Evolutionary conservation across 1,140 invertebrate species (phyloP).

Genomic region (Bombus soroeensis): DNA sequence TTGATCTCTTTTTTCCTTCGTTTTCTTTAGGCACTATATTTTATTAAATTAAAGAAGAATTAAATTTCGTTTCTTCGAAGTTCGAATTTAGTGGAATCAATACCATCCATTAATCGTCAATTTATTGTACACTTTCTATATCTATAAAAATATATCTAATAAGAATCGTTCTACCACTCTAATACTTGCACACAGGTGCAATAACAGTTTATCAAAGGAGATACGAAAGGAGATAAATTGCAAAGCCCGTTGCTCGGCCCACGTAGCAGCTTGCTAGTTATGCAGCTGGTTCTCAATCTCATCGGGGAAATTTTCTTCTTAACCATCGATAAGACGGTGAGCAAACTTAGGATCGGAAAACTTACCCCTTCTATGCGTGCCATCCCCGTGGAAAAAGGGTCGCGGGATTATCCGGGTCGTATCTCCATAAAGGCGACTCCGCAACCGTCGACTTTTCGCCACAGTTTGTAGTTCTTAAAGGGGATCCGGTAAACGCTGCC

Average conservation of each 20-base stretch:
- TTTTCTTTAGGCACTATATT: fast-evolving
- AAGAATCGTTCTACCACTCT: not conserved
- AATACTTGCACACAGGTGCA: not conserved
- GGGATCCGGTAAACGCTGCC: slow-evolving; percentile 18
- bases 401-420: slow-evolving; percentile 57
- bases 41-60: no score
- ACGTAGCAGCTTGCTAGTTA: not conserved
- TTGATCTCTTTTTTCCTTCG: no score
- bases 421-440: slow-evolving; percentile 60
- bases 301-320: slow-evolving; percentile 22
- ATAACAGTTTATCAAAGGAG: not conserved
- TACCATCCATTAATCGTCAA: no score
- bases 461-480: slow-evolving; percentile 50
- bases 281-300: not conserved
- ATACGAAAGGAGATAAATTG: not conserved
- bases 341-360: slow-evolving; percentile 39
- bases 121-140: no score
- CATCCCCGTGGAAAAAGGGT: slow-evolving; percentile 21
- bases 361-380: not conserved
- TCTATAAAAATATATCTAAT: no score
- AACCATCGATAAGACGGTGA: slow-evolving; percentile 38
- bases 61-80: no score
- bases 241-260: not conserved
- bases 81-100: no score
- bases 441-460: slow-evolving; percentile 43